Conservation (phyloP, 2,113 vertebrate genomes). For the Procapra przewalskii region DNA sequence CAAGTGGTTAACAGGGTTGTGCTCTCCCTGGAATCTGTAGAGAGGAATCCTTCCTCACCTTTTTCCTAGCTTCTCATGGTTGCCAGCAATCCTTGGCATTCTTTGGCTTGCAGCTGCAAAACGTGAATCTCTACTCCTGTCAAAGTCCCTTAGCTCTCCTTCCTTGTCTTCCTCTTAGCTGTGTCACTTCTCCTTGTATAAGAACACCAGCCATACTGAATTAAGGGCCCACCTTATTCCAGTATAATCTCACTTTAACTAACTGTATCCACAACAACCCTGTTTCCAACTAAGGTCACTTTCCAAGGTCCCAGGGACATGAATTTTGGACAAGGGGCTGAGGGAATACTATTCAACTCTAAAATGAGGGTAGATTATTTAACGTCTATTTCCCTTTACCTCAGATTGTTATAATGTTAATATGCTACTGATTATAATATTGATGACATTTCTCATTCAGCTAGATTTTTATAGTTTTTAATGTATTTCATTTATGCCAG, state of each 20-base stretch:
- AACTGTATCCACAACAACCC: not conserved
- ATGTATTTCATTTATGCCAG: constrained; percentile 5
- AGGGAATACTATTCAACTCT: not conserved
- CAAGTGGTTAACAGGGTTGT: not conserved
- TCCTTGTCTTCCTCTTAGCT: not conserved
- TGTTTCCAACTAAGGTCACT: not conserved
- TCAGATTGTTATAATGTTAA: not conserved
- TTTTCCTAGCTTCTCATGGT: not conserved
- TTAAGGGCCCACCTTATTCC: not conserved
- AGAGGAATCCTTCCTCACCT: not conserved
- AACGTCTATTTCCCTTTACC: not conserved
- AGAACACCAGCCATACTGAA: not conserved
- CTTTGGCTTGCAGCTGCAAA: not conserved
- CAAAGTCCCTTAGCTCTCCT: not conserved
- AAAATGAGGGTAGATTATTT: not conserved
- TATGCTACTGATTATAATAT: not conserved
- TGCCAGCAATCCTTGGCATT: not conserved
- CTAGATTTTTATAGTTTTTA: not conserved
- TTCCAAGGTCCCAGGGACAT: not conserved
- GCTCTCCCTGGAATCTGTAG: not conserved
- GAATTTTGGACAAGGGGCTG: not conserved
- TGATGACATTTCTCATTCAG: not conserved
- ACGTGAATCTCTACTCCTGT: not conserved
- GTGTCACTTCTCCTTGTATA: not conserved
- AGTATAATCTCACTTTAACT: not conserved